A percentile compares a stretch with the other conserved stretches of the same genome.
These are phyloP conservation scores for Thaumatotibia leucotreta DNA, from an alignment of 1,140 invertebrate species.

Conservation along the genomic window DNA sequence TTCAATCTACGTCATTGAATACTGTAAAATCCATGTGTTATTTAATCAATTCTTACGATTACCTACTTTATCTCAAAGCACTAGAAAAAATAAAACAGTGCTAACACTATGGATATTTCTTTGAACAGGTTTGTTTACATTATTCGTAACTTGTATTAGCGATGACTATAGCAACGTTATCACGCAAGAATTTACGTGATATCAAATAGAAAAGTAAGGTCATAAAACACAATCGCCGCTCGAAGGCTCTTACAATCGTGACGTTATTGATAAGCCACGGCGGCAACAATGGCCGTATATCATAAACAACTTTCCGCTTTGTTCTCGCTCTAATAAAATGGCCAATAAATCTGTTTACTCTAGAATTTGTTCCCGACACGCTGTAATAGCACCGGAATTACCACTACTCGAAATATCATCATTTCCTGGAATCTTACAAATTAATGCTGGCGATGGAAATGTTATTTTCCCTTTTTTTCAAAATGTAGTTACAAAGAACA, in stretches of 20 bases:
- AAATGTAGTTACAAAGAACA: no score
- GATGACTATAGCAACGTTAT: neutral
- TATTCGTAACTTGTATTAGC: neutral
- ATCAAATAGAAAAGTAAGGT: neutral
- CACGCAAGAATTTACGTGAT: neutral
- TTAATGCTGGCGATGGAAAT: neutral
- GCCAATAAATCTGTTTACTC: neutral
- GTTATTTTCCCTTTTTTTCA: no score
- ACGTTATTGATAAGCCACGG: neutral
- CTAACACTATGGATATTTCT: no score
- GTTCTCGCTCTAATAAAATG: conserved; percentile 1
- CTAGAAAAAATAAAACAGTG: no score
- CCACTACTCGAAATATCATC: neutral
- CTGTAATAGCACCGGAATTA: neutral
- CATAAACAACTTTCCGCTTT: conserved; percentile 10
- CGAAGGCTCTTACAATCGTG: neutral
- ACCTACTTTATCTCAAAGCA: no score
- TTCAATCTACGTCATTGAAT: no score
- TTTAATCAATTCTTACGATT: no score
- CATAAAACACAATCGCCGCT: conserved; percentile 3
- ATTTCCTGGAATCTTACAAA: neutral
- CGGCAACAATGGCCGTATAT: conserved; percentile 8
- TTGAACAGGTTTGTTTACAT: neutral
- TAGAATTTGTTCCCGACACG: neutral
- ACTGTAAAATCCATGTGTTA: no score